Evolutionary conservation across 2,797 vertebrate species (phyloP), one percentile per base, ranked within the genome.

Genomic region (Momotus momota): DNA sequence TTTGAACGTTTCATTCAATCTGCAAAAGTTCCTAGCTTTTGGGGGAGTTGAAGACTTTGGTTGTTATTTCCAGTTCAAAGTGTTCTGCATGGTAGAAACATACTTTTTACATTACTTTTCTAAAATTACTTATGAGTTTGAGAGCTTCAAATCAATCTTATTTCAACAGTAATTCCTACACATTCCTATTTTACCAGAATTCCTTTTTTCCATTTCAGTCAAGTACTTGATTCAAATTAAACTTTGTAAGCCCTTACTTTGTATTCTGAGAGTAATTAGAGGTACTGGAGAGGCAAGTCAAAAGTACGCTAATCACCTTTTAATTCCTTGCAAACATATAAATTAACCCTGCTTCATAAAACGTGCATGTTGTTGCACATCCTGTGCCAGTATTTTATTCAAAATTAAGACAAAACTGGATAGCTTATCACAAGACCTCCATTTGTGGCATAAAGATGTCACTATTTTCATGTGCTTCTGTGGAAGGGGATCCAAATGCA

Each of bases 301-400:
- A 6, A 81, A 48, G n/a, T 26, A 66, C 3, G 13, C 3, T 38
- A 9, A 31, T 61, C 46, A 41, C 9, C 5, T 64, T 69, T 58
- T 45, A 60, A 29, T 8, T 64, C 38, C 45, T 46, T 62, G 9
- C 15, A 66, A 61, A 65, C 8, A 73, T 12, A 73, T 41, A 31
- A 78, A 60, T 58, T 45, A 86, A 60, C 15, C 10, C 22, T 81
- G 43, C 41, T 77, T 31, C 31, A 45, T 14, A 23, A 14, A 66
- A 33, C 0, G 0, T 31, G 10, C 11, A 40, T 51, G 48, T 31
- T 29, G 10, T 35, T 66, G 21, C 7, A 7, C 6, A 52, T 22
- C 40, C 61, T 27, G 9, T 54, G 15, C 60, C 27, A 57, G 2
- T 31, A 18, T 54, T 48, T 72, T 64, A 38, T 70, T 82, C 23